These are phyloP conservation scores for Pristiophorus japonicus DNA, from an alignment of 2,113 vertebrate genomes.

Conservation along the genomic window DNA sequence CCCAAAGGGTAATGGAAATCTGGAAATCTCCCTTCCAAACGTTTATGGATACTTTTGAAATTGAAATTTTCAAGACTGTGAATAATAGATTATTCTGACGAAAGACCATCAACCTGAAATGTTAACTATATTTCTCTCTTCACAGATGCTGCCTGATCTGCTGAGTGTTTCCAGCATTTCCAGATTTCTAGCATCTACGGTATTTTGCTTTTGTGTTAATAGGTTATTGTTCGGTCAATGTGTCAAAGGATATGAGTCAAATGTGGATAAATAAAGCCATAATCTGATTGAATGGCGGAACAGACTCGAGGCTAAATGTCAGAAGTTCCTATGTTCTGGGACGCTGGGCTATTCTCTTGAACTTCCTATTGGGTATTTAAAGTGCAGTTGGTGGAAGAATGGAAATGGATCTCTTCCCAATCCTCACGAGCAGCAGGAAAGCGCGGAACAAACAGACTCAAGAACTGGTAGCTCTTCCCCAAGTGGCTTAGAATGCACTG, in stretches of 20 bases:
- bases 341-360: background rate
- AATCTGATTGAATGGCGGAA: background rate
- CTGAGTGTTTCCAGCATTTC: no score
- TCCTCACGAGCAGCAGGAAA: background rate
- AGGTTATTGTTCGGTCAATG: background rate
- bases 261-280: background rate
- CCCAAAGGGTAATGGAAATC: background rate
- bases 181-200: no score
- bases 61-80: background rate
- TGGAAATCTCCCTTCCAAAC: background rate
- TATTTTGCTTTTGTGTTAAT: no score
- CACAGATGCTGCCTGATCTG: no score
- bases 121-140: no score
- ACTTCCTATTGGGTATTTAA: background rate
- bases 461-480: no score
- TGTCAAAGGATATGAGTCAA: background rate
- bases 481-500: no score
- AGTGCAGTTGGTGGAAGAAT: background rate
- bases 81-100: background rate
- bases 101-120: no score
- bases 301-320: background rate
- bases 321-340: background rate
- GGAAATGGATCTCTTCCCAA: background rate
- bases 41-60: background rate
- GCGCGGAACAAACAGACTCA: background rate